Base-by-base conservation (phyloP, 1,140 invertebrate species). In the Drosophila obscura region DNA sequence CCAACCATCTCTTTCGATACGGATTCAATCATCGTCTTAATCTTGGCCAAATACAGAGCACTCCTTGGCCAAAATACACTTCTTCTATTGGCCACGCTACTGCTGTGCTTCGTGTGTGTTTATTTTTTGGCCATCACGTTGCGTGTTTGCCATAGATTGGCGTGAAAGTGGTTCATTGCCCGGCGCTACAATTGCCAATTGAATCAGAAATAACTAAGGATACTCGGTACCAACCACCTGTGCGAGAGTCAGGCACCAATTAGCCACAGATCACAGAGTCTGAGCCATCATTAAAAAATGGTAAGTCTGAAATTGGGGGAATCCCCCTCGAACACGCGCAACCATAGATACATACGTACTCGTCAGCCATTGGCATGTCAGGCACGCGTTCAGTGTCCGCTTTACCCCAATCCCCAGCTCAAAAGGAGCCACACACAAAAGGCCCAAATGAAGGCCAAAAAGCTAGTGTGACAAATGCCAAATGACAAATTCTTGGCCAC, bases 81-180 rank as follows among this genome's bases (percentile, higher is more conserved):
- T 44, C 66, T 35, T n/a, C n/a, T 31, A 35, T 65, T 65, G 44
- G 48, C 50, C 61, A n/a, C 19, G 55, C 41, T 39, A 51, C 2
- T 19, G 2, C 35, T 55, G 46, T 66, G 52, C 41, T 46, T 65
- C 41, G 58, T 73, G 51, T 73, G 15, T 73, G 44, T 52, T 60
- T 71, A 64, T 24, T 63, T 62, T 73, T 73, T 24, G 59, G 59
- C 66, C 59, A 68, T 71, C 80, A 87, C 71, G 9, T 80, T 87
- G 74, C 82, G 81, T 85, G 76, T 80, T 41, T 59, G 62, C 48
- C 44, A n/a, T 31, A 44, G 53, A 67, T 74, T 75, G 45, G 61
- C 83, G 83, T 88, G 83, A 87, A 87, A 87, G 83, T 87, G 75
- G 83, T 66, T 76, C 57, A 57, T 52, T 51, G 35, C 45, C 51